Conservation (phyloP, 2,113 vertebrate genomes). For the Ceyx margarethae region DNA sequence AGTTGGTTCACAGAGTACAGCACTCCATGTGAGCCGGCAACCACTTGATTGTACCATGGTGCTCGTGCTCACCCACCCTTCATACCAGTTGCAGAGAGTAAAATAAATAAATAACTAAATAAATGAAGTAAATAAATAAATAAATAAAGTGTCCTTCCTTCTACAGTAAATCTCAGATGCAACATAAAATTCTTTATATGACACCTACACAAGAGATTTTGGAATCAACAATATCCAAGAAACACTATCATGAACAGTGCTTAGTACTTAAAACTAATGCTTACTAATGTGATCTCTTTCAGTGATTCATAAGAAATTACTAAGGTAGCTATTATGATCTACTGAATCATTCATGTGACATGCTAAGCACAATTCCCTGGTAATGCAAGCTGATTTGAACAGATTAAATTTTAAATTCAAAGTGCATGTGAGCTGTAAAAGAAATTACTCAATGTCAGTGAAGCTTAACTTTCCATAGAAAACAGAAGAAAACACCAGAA, state of each 20-base stretch:
- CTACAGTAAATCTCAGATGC: background rate
- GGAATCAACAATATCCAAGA: background rate
- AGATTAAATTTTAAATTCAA: constrained; percentile 71
- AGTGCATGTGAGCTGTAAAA: constrained; percentile 47
- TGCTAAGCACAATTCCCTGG: constrained; percentile 52
- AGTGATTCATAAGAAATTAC: constrained; percentile 73
- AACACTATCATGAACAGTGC: constrained; percentile 13
- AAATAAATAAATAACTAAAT: background rate
- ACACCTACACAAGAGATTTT: background rate
- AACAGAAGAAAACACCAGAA: constrained; percentile 38
- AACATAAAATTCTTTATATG: background rate
- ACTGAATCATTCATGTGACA: constrained; percentile 71
- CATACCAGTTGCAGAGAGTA: background rate
- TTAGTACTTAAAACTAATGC: constrained; percentile 4
- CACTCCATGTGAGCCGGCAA: background rate
- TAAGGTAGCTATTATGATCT: constrained; percentile 61
- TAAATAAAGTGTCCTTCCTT: background rate
- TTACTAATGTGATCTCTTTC: constrained; percentile 55
- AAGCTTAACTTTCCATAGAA: constrained; percentile 46
- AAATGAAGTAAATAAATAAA: background rate
- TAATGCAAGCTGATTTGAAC: constrained; percentile 65
- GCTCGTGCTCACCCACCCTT: background rate
- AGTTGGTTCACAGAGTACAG: background rate
- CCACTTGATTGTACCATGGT: background rate
- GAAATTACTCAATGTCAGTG: constrained; percentile 60